Base-by-base conservation (phyloP, 2,888 invertebrate genomes). In the Cheilosia soror region DNA sequence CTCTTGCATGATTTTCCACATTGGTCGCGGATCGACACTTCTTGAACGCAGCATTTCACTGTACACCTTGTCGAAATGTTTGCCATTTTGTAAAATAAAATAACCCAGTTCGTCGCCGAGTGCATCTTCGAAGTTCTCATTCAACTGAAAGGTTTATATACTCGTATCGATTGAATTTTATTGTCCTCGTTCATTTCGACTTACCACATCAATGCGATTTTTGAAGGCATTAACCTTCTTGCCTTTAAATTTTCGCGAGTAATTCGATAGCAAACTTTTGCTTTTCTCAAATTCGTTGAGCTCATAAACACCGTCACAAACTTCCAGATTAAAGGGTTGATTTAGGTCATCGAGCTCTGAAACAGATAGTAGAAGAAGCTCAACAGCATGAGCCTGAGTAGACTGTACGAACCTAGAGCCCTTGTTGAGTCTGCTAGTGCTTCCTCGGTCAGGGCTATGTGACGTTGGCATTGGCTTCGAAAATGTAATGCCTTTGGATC, bases 1-100 rank as follows among this genome's bases (percentile, higher is more conserved):
- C 27, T 90, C 92, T 25, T 87, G 88, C 1, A 91, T 49, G 37
- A 89, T 88, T 78, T 91, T 91, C 91, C 91, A 91, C n/a, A 89
- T 47, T 0, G 90, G 89, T 6, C 91, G 88, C 0, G 37, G 44
- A 15, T 91, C 92, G 0, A 89, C 9, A 29, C 75, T 66, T 1
- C 88, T 86, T 3, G 88, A 87, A 0, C 87, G 87, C 31, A 88
- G 88, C 51, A 88, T 88, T 6, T 89, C 76, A 2, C 88, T 88
- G 3, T 88, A 71, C 0, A 90, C 90, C 3, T 86, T 88, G 1
- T 87, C 78, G 11, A 90, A 89, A 2, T 89, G 73, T 29, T 89
- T 89, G 0, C 86, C 88, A 76, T 92, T 89, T 76, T 89, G 88
- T 13, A 89, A 60, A 55, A 91, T 89, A 57, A 91, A 91, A 0